phyloP scores from a whole-genome alignment of 2,113 vertebrate species.

The Scolopax mira region DNA sequence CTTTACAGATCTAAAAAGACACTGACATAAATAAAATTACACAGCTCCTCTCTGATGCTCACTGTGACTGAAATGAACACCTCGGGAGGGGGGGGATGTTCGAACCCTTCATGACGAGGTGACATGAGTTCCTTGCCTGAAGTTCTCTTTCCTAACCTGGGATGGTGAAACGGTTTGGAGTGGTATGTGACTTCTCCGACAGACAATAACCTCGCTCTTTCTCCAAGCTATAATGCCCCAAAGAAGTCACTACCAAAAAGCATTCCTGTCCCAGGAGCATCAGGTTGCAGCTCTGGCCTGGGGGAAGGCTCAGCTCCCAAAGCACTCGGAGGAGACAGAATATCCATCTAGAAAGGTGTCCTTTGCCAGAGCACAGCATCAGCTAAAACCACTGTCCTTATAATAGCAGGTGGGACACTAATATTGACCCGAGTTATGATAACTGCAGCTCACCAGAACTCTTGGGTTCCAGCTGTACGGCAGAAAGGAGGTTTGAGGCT shows the following conservation, averaged over 20 bases:
- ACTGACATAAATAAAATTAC: background rate
- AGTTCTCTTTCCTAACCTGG: background rate
- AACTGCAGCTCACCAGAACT: background rate
- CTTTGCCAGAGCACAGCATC: background rate
- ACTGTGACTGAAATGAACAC: background rate
- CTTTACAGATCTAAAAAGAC: background rate
- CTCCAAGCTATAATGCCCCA: background rate
- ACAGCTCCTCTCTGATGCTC: background rate
- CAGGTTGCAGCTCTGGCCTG: background rate
- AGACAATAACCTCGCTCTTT: background rate
- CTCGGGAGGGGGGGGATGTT: background rate
- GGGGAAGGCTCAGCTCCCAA: background rate
- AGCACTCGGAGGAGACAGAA: background rate
- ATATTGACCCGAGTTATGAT: too few species aligned
- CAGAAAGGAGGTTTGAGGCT: background rate
- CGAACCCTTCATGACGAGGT: rapidly evolving
- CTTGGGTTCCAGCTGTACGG: background rate
- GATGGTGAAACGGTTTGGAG: background rate
- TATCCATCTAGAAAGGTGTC: background rate
- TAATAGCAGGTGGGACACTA: background rate
- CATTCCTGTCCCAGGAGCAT: background rate
- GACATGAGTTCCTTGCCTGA: background rate
- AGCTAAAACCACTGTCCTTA: too few species aligned
- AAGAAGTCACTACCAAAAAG: background rate
- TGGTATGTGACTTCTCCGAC: background rate